Evolutionary conservation across 2,888 invertebrate species (phyloP), one percentile per base, ranked within the genome.

Genomic region (Lasioglossum leucozonium): DNA sequence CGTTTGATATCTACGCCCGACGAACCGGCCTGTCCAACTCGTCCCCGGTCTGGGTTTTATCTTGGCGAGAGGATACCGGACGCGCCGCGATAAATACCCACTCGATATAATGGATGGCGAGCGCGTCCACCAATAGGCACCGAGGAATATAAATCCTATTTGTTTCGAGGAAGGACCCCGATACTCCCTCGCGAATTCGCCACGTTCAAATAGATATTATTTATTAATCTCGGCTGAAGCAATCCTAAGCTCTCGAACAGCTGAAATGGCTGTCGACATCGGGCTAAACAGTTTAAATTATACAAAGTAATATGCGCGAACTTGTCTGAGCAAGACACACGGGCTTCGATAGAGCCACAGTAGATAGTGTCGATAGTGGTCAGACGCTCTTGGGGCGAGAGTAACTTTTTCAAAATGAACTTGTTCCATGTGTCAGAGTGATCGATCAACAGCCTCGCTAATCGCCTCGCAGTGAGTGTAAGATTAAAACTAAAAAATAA

Each of bases 61-160:
- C 90, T 89, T 85, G 83, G 79, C 77, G 77, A 82, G 87, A 78
- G 88, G 84, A 84, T 79, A 83, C 83, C 84, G 89, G 77, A 87
- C 85, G 78, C 65, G 74, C 75, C 77, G 86, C 91, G 89, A 91
- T 91, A 91, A 91, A 91, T 91, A 87, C 85, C 87, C 89, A 81
- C 85, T 80, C 88, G 83, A 81, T 91, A 85, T 89, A 90, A 90
- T 88, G 89, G 89, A 90, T 84, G 86, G 82, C 69, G 78, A 71
- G 76, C 81, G 82, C 79, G 77, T 86, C 84, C 72, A 77, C 77
- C 80, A 77, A 81, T 72, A 77, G 77, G 47, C 81, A 85, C 82
- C 81, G 69, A 42, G 77, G 74, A 87, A 88, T 82, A 88, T 83
- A 88, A 89, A 90, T 89, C 84, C 90, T 84, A 81, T 87, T 89